These are phyloP conservation scores for Empidonax alnorum DNA, from an alignment of 2,113 vertebrate species.

Conservation along the genomic window DNA sequence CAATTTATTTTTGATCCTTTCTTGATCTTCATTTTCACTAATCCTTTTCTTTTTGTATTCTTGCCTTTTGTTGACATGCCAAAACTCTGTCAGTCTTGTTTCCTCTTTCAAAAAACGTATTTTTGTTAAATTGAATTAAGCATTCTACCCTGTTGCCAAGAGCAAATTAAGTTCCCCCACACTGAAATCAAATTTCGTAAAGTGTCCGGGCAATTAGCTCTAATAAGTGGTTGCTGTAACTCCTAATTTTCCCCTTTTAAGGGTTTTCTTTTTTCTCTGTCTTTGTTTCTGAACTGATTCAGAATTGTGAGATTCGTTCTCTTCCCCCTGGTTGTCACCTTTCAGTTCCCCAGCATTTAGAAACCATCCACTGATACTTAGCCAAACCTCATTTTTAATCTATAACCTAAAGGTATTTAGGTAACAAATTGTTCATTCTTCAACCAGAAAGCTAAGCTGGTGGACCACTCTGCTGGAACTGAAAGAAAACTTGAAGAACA, in stretches of 20 bases:
- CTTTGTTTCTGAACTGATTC: constrained; percentile 50
- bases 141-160: constrained; percentile 72
- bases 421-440: constrained; percentile 65
- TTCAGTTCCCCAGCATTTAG: constrained; percentile 29
- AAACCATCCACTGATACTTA: constrained; percentile 25
- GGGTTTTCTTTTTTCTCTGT: constrained; percentile 39
- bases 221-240: constrained; percentile 50
- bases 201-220: constrained; percentile 42
- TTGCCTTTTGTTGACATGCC: constrained; percentile 81
- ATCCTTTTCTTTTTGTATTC: constrained; percentile 80
- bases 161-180: constrained; percentile 70
- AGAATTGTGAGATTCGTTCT: constrained; percentile 18
- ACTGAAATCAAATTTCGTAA: constrained; percentile 62
- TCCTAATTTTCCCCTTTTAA: constrained; percentile 59
- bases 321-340: constrained; percentile 38
- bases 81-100: constrained; percentile 80
- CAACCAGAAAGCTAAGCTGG: constrained; percentile 11
- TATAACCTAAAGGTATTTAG: constrained; percentile 53
- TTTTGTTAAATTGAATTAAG: constrained; percentile 78
- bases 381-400: constrained; percentile 63
- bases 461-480: constrained; percentile 24
- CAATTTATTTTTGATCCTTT: constrained; percentile 79
- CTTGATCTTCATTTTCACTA: constrained; percentile 83
- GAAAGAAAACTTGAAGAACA: constrained; percentile 14
- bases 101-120: constrained; percentile 74